These are phyloP conservation scores for Strigamia maritima DNA, from an alignment of 2,888 invertebrate genomes.

Conservation along the genomic window DNA sequence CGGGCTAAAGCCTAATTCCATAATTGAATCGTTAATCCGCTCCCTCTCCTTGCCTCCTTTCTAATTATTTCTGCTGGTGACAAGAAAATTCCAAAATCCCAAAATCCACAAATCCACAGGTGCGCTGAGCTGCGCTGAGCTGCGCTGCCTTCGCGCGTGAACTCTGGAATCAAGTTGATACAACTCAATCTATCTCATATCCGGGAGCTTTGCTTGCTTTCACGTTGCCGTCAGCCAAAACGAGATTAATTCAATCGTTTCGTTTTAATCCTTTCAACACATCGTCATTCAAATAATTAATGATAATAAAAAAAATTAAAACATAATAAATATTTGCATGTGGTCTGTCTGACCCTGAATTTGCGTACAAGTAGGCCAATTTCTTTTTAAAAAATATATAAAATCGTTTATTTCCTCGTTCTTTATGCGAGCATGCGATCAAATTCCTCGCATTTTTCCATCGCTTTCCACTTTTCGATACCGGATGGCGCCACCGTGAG, in stretches of 20 bases:
- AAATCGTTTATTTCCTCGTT: no score
- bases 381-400: background rate
- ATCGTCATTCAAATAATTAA: background rate
- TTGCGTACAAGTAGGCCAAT: background rate
- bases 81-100: no score
- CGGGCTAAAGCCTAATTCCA: background rate
- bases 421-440: background rate
- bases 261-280: background rate
- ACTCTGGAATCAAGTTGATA: background rate
- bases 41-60: background rate
- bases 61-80: no score
- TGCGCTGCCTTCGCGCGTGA: no score
- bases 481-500: background rate
- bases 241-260: background rate
- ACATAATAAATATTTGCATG: background rate
- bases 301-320: background rate
- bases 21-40: background rate
- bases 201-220: constrained; percentile 18
- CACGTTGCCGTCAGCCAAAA: background rate
- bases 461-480: background rate
- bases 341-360: background rate
- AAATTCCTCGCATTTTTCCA: background rate
- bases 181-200: background rate
- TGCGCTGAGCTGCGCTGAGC: no score
- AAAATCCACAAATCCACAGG: background rate